These are phyloP conservation scores for Pagrus major DNA, from an alignment of 2,113 vertebrate species.

Conservation along the genomic window DNA sequence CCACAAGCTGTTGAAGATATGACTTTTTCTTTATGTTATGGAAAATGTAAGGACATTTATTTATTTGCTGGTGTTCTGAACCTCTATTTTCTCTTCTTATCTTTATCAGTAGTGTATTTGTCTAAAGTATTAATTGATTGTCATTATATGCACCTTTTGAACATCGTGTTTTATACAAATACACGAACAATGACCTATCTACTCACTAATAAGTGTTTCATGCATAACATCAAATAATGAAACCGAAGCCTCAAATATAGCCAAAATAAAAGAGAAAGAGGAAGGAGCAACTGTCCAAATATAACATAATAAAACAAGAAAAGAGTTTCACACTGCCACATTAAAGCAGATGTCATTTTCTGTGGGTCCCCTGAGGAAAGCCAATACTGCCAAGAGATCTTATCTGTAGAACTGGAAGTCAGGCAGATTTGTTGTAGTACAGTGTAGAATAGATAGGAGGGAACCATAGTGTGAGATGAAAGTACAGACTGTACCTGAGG, in stretches of 20 bases:
- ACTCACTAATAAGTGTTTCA: neutral
- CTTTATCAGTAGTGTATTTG: neutral
- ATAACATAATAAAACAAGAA: slow-evolving; percentile 2
- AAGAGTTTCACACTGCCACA: neutral
- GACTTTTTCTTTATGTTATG: too few relatives aligned
- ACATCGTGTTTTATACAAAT: neutral
- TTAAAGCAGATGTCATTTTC: neutral
- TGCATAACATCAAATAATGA: neutral
- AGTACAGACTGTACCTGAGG: slow-evolving; percentile 87
- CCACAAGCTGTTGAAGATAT: too few relatives aligned
- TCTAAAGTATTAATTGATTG: neutral
- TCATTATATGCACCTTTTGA: neutral
- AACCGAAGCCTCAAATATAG: neutral
- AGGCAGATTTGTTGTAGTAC: neutral
- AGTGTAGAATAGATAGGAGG: neutral
- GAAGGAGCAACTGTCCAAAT: slow-evolving; percentile 1
- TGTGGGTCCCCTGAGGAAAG: neutral
- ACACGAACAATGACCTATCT: neutral
- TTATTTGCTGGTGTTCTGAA: neutral
- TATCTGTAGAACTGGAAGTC: neutral
- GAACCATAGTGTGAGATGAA: neutral
- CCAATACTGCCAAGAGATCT: neutral
- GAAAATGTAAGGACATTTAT: too few relatives aligned
- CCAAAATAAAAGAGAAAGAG: neutral
- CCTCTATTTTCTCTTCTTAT: too few relatives aligned